Conservation (phyloP, 2,797 vertebrate species). For the Diceros bicornis region DNA sequence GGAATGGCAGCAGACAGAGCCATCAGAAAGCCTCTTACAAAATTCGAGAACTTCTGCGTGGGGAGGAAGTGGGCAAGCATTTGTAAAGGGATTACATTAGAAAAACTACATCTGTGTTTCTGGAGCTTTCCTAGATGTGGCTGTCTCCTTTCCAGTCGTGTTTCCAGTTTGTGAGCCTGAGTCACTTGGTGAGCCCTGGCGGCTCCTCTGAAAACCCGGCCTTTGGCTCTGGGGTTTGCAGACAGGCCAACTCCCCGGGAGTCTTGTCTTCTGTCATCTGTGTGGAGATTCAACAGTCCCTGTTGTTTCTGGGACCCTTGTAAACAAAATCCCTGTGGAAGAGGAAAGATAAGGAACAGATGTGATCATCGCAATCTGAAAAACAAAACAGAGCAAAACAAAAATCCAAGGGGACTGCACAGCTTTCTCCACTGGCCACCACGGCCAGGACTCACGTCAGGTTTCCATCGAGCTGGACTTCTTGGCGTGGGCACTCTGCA, state of each 20-base stretch:
- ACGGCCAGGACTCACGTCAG: accelerated
- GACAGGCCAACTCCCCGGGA: neutral
- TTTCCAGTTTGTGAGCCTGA: slow-evolving; percentile 21
- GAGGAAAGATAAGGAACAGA: slow-evolving; percentile 19
- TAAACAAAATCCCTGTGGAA: slow-evolving; percentile 54
- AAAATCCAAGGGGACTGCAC: neutral
- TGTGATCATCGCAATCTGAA: neutral
- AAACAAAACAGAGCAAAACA: neutral
- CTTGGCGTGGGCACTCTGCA: accelerated
- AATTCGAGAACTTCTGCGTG: neutral
- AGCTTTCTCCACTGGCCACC: neutral
- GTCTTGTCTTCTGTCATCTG: neutral
- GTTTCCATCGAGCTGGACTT: neutral
- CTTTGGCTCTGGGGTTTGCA: slow-evolving; percentile 47
- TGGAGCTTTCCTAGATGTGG: neutral
- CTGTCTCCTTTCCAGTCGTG: neutral
- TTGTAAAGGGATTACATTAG: slow-evolving; percentile 55
- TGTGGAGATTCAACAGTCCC: neutral
- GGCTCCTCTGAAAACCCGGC: neutral
- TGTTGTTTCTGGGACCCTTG: slow-evolving; percentile 27
- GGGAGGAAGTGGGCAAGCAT: neutral
- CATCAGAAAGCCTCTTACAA: neutral
- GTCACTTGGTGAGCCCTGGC: neutral
- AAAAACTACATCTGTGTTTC: slow-evolving; percentile 65
- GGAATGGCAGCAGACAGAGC: neutral